phyloP scores from a whole-genome alignment of 2,888 invertebrate genomes.

The Ichneumoninae sp. region DNA sequence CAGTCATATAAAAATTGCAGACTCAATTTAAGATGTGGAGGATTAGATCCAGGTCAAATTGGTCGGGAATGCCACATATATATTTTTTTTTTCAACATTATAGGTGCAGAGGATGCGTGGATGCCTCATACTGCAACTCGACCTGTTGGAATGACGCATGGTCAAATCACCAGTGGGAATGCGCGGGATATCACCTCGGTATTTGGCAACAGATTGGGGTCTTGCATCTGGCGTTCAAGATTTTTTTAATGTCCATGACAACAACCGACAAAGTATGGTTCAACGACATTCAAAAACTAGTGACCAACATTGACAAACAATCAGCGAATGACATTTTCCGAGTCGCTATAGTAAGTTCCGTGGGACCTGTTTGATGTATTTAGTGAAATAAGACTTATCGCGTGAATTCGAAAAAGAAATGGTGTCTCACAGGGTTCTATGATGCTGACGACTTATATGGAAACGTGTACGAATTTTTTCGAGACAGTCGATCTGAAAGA shows the following conservation, averaged over 20 bases:
- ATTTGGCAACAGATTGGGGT: slow-evolving; percentile 91
- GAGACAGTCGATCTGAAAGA: slow-evolving; percentile 84
- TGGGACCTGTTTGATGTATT: slow-evolving; percentile 40
- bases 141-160: slow-evolving; percentile 87
- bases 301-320: slow-evolving; percentile 91
- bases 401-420: slow-evolving; percentile 81
- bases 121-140: slow-evolving; percentile 88
- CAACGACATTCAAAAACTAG: slow-evolving; percentile 89
- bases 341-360: slow-evolving; percentile 88
- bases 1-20: no score
- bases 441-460: slow-evolving; percentile 88
- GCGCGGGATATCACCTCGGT: slow-evolving; percentile 87
- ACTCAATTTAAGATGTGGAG: no score
- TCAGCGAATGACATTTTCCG: slow-evolving; percentile 88
- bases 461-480: slow-evolving; percentile 88
- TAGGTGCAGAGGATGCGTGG: no score
- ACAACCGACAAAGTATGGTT: slow-evolving; percentile 84
- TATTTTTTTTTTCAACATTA: neutral
- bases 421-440: slow-evolving; percentile 86
- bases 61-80: no score
- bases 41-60: slow-evolving; percentile 67
- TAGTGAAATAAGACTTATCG: neutral
- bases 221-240: slow-evolving; percentile 91
- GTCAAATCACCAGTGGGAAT: slow-evolving; percentile 90
- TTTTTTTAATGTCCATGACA: slow-evolving; percentile 86